Conservation (phyloP, 2,888 invertebrate species). For the Euclidia mi region DNA sequence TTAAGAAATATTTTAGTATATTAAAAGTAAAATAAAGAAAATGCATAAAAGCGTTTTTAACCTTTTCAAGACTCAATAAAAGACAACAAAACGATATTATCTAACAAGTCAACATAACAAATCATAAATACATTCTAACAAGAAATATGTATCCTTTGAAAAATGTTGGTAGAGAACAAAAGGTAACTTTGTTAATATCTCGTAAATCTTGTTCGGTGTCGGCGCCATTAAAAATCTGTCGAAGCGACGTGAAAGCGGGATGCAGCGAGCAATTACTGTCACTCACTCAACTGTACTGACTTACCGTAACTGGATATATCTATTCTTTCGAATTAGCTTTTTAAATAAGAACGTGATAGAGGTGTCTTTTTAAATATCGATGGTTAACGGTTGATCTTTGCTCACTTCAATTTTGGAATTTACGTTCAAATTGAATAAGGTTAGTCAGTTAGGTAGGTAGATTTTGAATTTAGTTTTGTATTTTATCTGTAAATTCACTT, state of each 20-base stretch:
- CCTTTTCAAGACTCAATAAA: neutral
- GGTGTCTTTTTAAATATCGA: slow-evolving; percentile 19
- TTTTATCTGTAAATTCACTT: no score
- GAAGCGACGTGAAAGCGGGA: slow-evolving; percentile 52
- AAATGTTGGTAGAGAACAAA: slow-evolving; percentile 19
- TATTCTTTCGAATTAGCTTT: slow-evolving; percentile 50
- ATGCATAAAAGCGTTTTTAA: neutral
- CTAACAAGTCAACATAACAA: neutral
- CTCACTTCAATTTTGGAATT: slow-evolving; percentile 20
- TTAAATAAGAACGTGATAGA: slow-evolving; percentile 27
- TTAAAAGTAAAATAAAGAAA: no score
- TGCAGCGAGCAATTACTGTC: slow-evolving; percentile 75
- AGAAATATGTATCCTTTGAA: slow-evolving; percentile 13
- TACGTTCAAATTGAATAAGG: neutral
- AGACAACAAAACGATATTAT: neutral
- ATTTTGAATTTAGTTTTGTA: no score
- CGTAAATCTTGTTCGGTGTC: slow-evolving; percentile 59
- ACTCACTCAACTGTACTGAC: slow-evolving; percentile 56
- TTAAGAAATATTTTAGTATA: neutral
- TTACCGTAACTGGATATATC: slow-evolving; percentile 52
- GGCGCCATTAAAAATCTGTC: slow-evolving; percentile 67
- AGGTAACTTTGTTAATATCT: slow-evolving; percentile 53
- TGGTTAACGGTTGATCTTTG: slow-evolving; percentile 36
- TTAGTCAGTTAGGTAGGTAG: no score
- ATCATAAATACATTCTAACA: slow-evolving; percentile 1